Conservation (phyloP, 2,888 invertebrate species). For the Sisyra terminalis region DNA sequence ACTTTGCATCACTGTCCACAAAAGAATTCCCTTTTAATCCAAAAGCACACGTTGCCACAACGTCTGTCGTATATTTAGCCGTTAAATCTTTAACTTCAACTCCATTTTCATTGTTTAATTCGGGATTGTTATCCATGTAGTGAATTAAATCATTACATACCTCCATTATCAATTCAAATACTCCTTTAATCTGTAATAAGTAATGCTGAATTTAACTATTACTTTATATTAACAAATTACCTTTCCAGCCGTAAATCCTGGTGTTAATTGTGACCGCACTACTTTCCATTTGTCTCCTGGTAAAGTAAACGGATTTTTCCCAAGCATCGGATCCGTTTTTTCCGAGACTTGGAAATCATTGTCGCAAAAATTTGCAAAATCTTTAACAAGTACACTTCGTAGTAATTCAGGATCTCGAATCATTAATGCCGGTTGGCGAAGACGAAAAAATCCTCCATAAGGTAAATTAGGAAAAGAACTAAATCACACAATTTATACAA, state of each 20-base stretch:
- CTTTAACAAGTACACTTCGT: background rate
- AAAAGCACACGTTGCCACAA: constrained; percentile 11
- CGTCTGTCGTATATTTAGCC: constrained; percentile 12
- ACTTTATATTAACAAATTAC: background rate
- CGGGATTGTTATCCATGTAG: background rate
- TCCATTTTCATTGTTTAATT: constrained; percentile 4
- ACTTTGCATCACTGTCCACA: constrained; percentile 11
- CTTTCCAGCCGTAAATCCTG: background rate
- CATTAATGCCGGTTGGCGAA: background rate
- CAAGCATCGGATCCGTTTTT: constrained; percentile 15
- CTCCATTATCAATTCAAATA: background rate
- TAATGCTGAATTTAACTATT: background rate
- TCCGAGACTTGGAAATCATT: constrained; percentile 10
- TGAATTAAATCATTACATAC: constrained; percentile 5
- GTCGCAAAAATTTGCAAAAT: background rate
- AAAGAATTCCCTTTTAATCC: constrained; percentile 11
- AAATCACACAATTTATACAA: too few relatives aligned
- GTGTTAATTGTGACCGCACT: background rate
- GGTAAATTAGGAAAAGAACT: too few relatives aligned
- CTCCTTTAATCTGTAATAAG: background rate
- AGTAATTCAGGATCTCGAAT: background rate
- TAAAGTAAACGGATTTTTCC: constrained; percentile 18
- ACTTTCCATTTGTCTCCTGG: constrained; percentile 16
- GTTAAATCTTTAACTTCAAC: constrained; percentile 9
- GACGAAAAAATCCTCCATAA: background rate